phyloP scores from a whole-genome alignment of 2,797 vertebrate genomes.

The Gouania willdenowi region DNA sequence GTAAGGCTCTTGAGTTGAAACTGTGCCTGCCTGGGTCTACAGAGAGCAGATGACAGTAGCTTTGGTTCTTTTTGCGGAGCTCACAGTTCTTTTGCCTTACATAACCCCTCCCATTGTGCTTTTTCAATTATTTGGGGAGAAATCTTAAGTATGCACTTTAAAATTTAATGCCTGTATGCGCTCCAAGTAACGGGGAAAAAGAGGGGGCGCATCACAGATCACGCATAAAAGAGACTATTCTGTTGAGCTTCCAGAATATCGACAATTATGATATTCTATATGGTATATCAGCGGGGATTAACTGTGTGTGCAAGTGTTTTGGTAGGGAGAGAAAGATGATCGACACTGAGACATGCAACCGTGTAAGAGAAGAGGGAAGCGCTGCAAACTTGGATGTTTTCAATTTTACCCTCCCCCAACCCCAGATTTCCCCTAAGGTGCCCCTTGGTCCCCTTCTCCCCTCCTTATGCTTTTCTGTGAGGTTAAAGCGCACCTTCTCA shows the following conservation, averaged over 20 bases:
- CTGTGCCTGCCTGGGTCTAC: constrained; percentile 63
- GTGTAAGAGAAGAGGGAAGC: constrained; percentile 42
- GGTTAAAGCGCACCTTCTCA: constrained; percentile 79
- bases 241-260: constrained; percentile 57
- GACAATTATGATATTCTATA: constrained; percentile 60
- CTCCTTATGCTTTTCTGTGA: constrained; percentile 59
- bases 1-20: constrained; percentile 69
- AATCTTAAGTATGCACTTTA: constrained; percentile 70
- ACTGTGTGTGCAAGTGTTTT: constrained; percentile 26
- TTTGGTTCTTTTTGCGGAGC: constrained; percentile 60
- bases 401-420: constrained; percentile 50
- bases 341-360: constrained; percentile 11
- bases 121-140: constrained; percentile 72
- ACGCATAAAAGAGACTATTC: constrained; percentile 41
- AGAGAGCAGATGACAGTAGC: constrained; percentile 72
- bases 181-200: constrained; percentile 40
- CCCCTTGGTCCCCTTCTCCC: constrained; percentile 51
- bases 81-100: constrained; percentile 69
- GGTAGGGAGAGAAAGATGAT: constrained; percentile 13
- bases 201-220: constrained; percentile 50
- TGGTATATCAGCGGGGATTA: constrained; percentile 56
- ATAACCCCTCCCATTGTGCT: constrained; percentile 70
- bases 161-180: constrained; percentile 72
- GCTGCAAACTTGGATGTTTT: constrained; percentile 45
- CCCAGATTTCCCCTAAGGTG: constrained; percentile 58